phyloP scores from a whole-genome alignment of 53 echinoderm and acorn worm species.

The Luidia sarsii region DNA sequence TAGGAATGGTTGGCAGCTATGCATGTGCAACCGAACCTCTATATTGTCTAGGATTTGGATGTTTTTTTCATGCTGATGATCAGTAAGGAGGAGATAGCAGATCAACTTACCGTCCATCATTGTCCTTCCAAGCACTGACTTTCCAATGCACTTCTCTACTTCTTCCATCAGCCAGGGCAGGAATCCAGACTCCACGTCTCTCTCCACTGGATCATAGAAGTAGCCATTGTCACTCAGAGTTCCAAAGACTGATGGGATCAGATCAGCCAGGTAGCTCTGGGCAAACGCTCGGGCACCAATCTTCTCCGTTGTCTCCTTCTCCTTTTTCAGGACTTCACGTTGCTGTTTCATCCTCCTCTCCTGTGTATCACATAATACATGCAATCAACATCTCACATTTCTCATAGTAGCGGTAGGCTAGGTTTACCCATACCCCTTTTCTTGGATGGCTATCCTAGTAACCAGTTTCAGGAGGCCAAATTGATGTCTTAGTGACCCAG shows the following conservation, averaged over 20 bases:
- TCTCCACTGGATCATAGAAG: slow-evolving; percentile 95
- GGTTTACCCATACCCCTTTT: no score
- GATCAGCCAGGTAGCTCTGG: slow-evolving; percentile 96
- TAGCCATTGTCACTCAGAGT: slow-evolving; percentile 96
- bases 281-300: slow-evolving; percentile 96
- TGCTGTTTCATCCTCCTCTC: slow-evolving; percentile 96
- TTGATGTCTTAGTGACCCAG: no score
- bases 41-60: no score
- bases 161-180: slow-evolving; percentile 96
- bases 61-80: no score
- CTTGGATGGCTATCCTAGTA: no score
- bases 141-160: slow-evolving; percentile 85
- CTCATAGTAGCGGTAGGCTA: no score
- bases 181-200: slow-evolving; percentile 96
- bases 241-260: slow-evolving; percentile 95
- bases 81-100: no score
- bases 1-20: no score
- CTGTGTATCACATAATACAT: slow-evolving; percentile 21
- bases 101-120: slow-evolving; percentile 85
- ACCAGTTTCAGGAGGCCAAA: no score
- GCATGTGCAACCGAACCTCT: no score
- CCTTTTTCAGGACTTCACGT: slow-evolving; percentile 93
- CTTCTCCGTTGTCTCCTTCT: slow-evolving; percentile 96
- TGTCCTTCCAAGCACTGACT: slow-evolving; percentile 84
- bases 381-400: no score